These are phyloP conservation scores for Pilophorus perplexus DNA, from an alignment of 2,888 invertebrate genomes.

Conservation along the genomic window DNA sequence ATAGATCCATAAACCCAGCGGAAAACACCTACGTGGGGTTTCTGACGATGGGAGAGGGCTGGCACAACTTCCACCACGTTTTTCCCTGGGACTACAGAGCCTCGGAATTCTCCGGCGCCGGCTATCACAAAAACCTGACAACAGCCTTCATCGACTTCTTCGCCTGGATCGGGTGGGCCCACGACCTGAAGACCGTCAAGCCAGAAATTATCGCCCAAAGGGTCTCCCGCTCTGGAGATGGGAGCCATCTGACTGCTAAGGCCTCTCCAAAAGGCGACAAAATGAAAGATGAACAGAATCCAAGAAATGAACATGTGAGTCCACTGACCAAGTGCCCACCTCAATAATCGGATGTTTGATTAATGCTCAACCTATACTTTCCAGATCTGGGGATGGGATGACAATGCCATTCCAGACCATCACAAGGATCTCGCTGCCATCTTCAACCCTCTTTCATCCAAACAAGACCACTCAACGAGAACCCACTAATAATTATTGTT, in stretches of 20 bases:
- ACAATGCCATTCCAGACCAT: no score
- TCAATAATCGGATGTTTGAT: no score
- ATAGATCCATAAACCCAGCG: constrained; percentile 63
- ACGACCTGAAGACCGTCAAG: constrained; percentile 72
- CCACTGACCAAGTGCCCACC: no score
- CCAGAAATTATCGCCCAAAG: constrained; percentile 67
- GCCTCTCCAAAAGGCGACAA: no score
- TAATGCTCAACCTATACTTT: no score
- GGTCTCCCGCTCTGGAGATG: constrained; percentile 71
- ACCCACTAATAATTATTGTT: no score
- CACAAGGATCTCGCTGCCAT: no score
- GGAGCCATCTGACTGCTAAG: constrained; percentile 61
- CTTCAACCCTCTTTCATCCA: no score
- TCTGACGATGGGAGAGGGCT: constrained; percentile 72
- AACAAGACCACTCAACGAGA: no score
- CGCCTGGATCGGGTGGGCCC: constrained; percentile 73
- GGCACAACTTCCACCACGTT: constrained; percentile 87
- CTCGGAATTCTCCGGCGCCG: constrained; percentile 66
- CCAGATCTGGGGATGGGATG: no score
- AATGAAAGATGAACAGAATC: no score
- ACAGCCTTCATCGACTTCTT: constrained; percentile 60
- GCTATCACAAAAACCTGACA: constrained; percentile 63
- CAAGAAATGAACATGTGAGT: no score
- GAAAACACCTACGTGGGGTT: constrained; percentile 67
- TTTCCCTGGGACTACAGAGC: constrained; percentile 83